Conservation (phyloP, 2,888 invertebrate genomes). For the Lochmaea capreae region DNA sequence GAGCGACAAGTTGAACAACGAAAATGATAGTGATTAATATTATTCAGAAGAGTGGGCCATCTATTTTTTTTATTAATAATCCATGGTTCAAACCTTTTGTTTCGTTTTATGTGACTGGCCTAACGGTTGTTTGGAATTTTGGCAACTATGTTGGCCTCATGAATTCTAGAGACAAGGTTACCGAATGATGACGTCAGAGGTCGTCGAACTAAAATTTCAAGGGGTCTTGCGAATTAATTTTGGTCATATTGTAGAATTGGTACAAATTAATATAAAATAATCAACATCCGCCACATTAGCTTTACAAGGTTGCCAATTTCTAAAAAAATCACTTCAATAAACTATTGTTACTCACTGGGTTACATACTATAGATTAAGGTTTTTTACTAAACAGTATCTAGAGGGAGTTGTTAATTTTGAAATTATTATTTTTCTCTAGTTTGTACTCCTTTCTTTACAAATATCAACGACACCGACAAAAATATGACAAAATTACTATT, state of each 20-base stretch:
- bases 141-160: conserved; percentile 43
- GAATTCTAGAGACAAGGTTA: conserved; percentile 52
- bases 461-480: no score
- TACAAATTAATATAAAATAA: conserved; percentile 54
- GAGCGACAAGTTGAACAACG: no score
- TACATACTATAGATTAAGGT: no score
- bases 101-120: neutral
- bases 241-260: conserved; percentile 48
- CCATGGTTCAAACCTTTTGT: neutral
- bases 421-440: no score
- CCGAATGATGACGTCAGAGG: conserved; percentile 58
- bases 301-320: neutral
- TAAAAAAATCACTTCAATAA: neutral
- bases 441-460: no score
- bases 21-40: no score
- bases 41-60: no score
- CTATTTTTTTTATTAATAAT: no score
- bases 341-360: neutral
- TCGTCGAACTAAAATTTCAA: conserved; percentile 55
- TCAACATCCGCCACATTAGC: conserved; percentile 49
- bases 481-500: no score
- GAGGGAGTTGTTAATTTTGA: no score
- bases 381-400: no score
- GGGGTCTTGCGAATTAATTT: conserved; percentile 55
- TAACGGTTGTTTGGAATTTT: conserved; percentile 18